phyloP scores from a whole-genome alignment of 2,797 vertebrate genomes.

The Tachyglossus aculeatus region DNA sequence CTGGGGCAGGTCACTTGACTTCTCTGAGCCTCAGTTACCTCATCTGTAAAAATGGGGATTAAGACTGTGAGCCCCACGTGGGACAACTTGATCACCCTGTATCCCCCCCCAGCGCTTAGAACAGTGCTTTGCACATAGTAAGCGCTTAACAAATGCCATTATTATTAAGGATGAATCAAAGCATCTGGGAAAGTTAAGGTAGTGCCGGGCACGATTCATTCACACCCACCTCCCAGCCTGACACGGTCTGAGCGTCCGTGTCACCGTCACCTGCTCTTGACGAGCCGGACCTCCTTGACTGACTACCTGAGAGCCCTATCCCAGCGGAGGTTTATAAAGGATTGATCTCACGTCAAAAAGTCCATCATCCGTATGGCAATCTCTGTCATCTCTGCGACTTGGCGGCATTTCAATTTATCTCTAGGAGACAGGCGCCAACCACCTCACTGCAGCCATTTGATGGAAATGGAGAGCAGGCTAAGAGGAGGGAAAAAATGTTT shows the following conservation, averaged over 20 bases:
- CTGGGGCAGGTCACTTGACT: no score
- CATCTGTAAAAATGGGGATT: no score
- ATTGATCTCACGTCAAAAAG: not conserved
- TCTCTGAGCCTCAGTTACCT: no score
- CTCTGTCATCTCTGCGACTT: not conserved
- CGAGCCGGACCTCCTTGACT: not conserved
- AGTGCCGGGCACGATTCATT: not conserved
- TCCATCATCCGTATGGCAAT: not conserved
- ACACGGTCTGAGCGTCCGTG: not conserved
- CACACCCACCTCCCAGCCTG: not conserved
- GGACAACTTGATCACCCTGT: no score
- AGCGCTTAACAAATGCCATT: no score
- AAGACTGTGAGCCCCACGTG: no score
- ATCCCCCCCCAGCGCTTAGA: no score
- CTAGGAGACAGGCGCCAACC: not conserved
- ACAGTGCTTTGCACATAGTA: no score
- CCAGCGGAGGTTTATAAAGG: not conserved
- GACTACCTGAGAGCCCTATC: not conserved
- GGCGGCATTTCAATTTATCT: constrained; percentile 11
- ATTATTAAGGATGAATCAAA: not conserved
- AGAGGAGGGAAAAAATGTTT: constrained; percentile 2
- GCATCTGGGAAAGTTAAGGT: not conserved
- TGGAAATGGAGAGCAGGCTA: not conserved
- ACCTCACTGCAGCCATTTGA: not conserved
- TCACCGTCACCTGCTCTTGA: not conserved